A percentile compares a stretch with the other conserved stretches of the same genome.
Conservation (phyloP, 2,888 invertebrate genomes). For the Herminia tarsipennalis region DNA sequence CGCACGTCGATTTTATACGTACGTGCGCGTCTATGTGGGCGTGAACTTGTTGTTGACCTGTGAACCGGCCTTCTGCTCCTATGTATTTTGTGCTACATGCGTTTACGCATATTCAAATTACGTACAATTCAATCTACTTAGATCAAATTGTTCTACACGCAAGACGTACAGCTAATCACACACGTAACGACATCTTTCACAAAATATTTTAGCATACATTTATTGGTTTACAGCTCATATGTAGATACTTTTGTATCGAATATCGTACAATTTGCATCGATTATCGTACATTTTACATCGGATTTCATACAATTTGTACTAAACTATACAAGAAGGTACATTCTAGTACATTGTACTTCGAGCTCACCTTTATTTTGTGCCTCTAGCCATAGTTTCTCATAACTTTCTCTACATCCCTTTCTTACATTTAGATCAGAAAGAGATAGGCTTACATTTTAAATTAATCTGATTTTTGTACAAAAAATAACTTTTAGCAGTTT, state of each 20-base stretch:
- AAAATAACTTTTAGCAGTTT: not conserved
- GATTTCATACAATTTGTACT: slow-evolving; percentile 16
- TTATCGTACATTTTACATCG: no score
- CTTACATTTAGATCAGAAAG: not conserved
- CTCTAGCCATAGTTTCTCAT: slow-evolving; percentile 33
- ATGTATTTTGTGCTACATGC: no score
- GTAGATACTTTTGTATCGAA: not conserved
- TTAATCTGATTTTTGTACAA: not conserved
- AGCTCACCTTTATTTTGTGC: slow-evolving; percentile 34
- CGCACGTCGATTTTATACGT: no score
- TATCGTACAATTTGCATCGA: no score
- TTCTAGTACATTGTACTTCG: slow-evolving; percentile 20
- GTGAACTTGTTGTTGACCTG: no score
- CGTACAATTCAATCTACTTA: slow-evolving; percentile 34
- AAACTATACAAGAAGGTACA: slow-evolving; percentile 18
- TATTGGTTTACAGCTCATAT: slow-evolving; percentile 18
- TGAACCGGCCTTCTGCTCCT: no score
- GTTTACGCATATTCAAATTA: slow-evolving; percentile 40
- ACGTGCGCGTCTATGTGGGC: no score
- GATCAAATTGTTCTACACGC: slow-evolving; percentile 33
- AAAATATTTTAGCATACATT: slow-evolving; percentile 22
- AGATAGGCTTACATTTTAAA: not conserved
- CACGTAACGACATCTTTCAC: slow-evolving; percentile 31
- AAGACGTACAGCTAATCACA: slow-evolving; percentile 29
- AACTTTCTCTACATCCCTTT: not conserved